Percentiles rank a stretch among this genome's conserved stretches.
Conservation (phyloP, 2,888 invertebrate species). For the Acleris holmiana region DNA sequence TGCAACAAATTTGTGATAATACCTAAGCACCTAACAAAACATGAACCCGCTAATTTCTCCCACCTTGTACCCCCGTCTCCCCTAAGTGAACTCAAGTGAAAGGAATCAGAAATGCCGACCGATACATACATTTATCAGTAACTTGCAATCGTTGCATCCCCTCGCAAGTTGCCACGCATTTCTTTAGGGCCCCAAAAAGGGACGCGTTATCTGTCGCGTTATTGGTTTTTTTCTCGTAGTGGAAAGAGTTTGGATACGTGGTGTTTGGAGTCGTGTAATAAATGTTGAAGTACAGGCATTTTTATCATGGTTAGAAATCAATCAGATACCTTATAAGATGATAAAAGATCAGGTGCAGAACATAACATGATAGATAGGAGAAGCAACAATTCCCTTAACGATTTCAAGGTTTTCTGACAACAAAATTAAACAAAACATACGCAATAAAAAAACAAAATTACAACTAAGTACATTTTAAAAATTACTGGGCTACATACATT, state of each 20-base stretch:
- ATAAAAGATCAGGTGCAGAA: too few species aligned
- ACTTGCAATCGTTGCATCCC: constrained; percentile 67
- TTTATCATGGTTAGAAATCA: too few species aligned
- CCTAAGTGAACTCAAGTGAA: constrained; percentile 56
- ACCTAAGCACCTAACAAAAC: too few species aligned
- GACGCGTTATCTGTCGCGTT: constrained; percentile 44
- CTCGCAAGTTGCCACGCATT: constrained; percentile 47
- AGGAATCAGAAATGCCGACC: constrained; percentile 65
- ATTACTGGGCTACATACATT: too few species aligned
- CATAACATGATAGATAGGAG: too few species aligned
- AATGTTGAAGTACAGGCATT: background rate
- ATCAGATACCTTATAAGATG: too few species aligned
- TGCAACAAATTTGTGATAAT: too few species aligned
- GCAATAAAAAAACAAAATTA: too few species aligned
- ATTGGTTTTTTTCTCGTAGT: constrained; percentile 35
- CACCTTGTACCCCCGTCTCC: constrained; percentile 36
- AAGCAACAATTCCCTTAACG: too few species aligned
- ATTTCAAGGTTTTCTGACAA: too few species aligned
- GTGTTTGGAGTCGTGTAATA: background rate
- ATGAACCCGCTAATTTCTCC: background rate
- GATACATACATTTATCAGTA: constrained; percentile 55
- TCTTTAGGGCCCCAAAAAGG: constrained; percentile 47
- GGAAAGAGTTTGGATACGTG: constrained; percentile 15
- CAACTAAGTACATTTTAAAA: too few species aligned
- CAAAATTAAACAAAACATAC: too few species aligned